A percentile compares a stretch with the other conserved stretches of the same genome.
phyloP scores from a whole-genome alignment of 2,888 invertebrate species.

The Nowickia ferox region DNA sequence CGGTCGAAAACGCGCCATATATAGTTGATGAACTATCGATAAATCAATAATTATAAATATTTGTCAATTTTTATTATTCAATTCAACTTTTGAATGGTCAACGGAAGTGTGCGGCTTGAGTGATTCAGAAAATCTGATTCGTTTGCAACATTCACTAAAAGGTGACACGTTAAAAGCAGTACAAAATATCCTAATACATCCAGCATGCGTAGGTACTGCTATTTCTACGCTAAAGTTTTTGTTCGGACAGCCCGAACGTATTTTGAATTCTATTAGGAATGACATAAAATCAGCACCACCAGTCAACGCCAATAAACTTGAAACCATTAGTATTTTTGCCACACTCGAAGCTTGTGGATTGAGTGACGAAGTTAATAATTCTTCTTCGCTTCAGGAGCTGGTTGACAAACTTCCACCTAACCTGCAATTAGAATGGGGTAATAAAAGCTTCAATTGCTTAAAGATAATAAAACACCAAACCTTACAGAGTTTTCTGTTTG shows the following conservation, averaged over 20 bases:
- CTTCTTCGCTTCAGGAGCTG: slow-evolving; percentile 45
- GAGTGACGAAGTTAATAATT: slow-evolving; percentile 48
- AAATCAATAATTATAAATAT: too few relatives aligned
- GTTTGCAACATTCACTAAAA: slow-evolving; percentile 50
- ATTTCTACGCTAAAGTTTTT: slow-evolving; percentile 45
- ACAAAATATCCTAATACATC: slow-evolving; percentile 53
- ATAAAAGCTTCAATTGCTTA: too few relatives aligned
- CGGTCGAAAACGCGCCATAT: too few relatives aligned
- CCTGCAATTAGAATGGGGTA: slow-evolving; percentile 32
- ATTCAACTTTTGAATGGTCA: slow-evolving; percentile 59
- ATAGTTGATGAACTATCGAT: too few relatives aligned
- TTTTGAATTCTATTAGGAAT: slow-evolving; percentile 29
- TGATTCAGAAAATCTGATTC: slow-evolving; percentile 60
- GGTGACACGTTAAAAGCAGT: slow-evolving; percentile 40
- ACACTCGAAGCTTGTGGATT: slow-evolving; percentile 46
- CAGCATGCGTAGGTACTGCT: slow-evolving; percentile 44
- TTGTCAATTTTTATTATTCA: too few relatives aligned
- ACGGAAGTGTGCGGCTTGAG: slow-evolving; percentile 59
- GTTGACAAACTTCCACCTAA: slow-evolving; percentile 10
- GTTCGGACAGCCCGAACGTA: slow-evolving; percentile 30
- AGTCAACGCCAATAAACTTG: slow-evolving; percentile 44
- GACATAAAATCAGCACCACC: slow-evolving; percentile 37
- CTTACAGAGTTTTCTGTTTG: slow-evolving; percentile 23
- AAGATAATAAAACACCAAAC: too few relatives aligned
- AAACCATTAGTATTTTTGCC: slow-evolving; percentile 46